Percentiles rank a stretch among this genome's conserved stretches.
Conservation (phyloP, 2,113 vertebrate genomes). For the Chamaea fasciata region DNA sequence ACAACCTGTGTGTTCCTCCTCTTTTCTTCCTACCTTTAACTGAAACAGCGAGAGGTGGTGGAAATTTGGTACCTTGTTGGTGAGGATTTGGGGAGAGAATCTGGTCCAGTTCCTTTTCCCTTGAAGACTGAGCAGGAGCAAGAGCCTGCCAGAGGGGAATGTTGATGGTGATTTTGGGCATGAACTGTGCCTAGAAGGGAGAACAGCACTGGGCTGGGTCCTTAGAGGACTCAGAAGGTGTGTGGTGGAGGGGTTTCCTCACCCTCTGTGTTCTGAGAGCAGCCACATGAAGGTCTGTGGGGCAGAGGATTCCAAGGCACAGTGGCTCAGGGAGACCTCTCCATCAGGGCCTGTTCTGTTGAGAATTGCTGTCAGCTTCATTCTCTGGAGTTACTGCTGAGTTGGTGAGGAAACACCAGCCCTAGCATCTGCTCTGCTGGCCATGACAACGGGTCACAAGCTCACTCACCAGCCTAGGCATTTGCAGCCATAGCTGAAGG, state of each 20-base stretch:
- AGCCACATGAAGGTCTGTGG: rapidly evolving
- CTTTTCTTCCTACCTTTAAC: not conserved
- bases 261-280: not conserved
- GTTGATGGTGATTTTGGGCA: not conserved
- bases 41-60: not conserved
- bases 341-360: not conserved
- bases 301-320: not conserved
- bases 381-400: not conserved
- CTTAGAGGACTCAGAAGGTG: rapidly evolving
- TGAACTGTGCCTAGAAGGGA: not conserved
- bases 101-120: not conserved
- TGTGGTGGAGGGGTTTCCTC: rapidly evolving
- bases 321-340: not conserved
- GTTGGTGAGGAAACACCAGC: not conserved
- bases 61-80: not conserved
- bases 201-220: not conserved
- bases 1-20: not conserved
- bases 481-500: too few species aligned
- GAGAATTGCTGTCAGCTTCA: not conserved
- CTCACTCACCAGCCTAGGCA: rapidly evolving
- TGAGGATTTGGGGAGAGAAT: not conserved
- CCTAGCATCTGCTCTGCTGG: too few species aligned
- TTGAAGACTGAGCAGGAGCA: not conserved
- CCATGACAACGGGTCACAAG: rapidly evolving
- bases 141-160: not conserved